A percentile compares a stretch with the other conserved stretches of the same genome.
These are phyloP conservation scores for Vireo griseus DNA, from an alignment of 2,797 vertebrate species.

Conservation along the genomic window DNA sequence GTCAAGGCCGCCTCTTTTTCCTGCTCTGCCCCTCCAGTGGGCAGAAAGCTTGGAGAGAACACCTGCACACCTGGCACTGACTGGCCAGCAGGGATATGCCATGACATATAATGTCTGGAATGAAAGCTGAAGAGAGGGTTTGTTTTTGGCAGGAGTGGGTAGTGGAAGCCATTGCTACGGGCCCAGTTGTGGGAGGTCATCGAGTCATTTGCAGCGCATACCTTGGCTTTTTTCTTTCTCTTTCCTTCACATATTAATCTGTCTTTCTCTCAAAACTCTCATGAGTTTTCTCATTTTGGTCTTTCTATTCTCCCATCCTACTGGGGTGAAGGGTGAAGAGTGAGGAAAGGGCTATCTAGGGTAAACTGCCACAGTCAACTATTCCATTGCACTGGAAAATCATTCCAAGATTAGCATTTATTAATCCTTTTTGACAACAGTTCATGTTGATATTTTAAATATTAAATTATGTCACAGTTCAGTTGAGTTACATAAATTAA, in stretches of 20 bases:
- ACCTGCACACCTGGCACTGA: not conserved
- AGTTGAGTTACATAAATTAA: constrained; percentile 17
- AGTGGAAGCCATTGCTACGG: not conserved
- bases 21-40: not conserved
- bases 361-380: not conserved
- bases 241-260: not conserved
- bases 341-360: not conserved
- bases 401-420: not conserved
- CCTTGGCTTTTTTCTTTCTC: not conserved
- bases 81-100: not conserved
- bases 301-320: not conserved
- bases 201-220: not conserved
- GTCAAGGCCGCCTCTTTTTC: not conserved
- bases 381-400: not conserved
- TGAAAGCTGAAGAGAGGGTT: not conserved
- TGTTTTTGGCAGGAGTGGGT: too few species aligned
- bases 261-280: not conserved
- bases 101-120: accelerated
- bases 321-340: not conserved
- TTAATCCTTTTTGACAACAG: not conserved
- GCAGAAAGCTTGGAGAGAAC: not conserved
- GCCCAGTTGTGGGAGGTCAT: too few species aligned
- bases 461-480: not conserved
- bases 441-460: not conserved
- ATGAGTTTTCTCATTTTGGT: not conserved